Percentiles rank a stretch among this genome's conserved stretches.
phyloP scores from a whole-genome alignment of 2,888 invertebrate genomes.

The Melinopterus prodromus region DNA sequence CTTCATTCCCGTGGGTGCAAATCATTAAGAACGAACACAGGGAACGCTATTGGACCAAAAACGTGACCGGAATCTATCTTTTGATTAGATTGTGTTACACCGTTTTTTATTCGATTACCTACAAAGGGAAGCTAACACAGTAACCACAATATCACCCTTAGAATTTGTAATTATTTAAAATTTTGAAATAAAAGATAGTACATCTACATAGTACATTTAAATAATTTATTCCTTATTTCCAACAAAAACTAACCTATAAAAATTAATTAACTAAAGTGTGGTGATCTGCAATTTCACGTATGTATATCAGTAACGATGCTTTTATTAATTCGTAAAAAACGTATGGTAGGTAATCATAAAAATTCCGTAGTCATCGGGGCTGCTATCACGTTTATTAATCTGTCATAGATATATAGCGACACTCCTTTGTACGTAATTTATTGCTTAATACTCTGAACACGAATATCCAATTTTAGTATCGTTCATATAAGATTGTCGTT shows the following conservation, averaged over 20 bases:
- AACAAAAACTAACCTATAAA: background rate
- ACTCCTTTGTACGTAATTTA: background rate
- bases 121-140: no score
- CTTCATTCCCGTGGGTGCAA: no score
- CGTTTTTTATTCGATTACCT: no score
- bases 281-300: background rate
- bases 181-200: no score
- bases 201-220: no score
- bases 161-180: no score
- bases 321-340: background rate
- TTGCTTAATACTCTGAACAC: background rate
- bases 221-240: no score
- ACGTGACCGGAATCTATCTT: no score
- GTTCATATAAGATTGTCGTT: background rate
- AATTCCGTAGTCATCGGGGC: background rate
- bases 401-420: background rate
- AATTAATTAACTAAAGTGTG: background rate
- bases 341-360: background rate
- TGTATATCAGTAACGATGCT: background rate
- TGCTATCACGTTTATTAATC: slow-evolving; percentile 4
- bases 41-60: no score
- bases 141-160: no score
- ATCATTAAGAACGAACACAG: no score
- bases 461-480: background rate
- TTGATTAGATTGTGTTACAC: no score